Evolutionary conservation across 1,140 invertebrate genomes (phyloP).

Genomic region (Polyergus mexicanus): DNA sequence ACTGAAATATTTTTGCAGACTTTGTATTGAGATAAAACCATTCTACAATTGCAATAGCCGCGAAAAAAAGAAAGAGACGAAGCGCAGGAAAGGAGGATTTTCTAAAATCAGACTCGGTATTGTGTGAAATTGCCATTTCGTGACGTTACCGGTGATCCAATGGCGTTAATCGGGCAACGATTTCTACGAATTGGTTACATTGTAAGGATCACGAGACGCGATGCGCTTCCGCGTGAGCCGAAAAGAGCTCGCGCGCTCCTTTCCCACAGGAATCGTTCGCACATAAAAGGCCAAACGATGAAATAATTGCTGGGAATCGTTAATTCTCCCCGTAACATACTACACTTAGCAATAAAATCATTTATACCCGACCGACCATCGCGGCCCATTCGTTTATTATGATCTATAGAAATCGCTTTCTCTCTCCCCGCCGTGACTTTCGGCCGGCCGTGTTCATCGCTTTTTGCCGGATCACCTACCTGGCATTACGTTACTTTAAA

Average conservation of each 20-base stretch:
- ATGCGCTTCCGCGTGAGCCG: slow-evolving; percentile 45
- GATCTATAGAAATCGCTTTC: slow-evolving; percentile 72
- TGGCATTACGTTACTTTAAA: slow-evolving; percentile 56
- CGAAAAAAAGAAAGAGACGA: too few species aligned
- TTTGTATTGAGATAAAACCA: neutral
- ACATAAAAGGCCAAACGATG: slow-evolving; percentile 67
- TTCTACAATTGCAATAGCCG: neutral
- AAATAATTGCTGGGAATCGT: slow-evolving; percentile 68
- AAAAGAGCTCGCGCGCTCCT: slow-evolving; percentile 43
- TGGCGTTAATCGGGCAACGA: slow-evolving; percentile 34
- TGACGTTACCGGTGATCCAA: neutral
- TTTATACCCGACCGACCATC: slow-evolving; percentile 69
- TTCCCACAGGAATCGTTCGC: slow-evolving; percentile 73
- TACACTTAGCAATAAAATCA: slow-evolving; percentile 73
- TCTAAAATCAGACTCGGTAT: slow-evolving; percentile 9
- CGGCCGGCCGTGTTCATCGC: slow-evolving; percentile 37
- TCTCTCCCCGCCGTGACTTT: slow-evolving; percentile 59
- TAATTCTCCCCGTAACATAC: slow-evolving; percentile 67
- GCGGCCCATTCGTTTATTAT: slow-evolving; percentile 64
- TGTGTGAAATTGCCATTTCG: slow-evolving; percentile 15
- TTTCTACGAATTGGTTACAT: slow-evolving; percentile 59
- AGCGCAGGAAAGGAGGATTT: slow-evolving; percentile 14
- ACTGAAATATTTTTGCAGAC: too few species aligned
- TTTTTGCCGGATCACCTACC: slow-evolving; percentile 55
- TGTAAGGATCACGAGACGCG: slow-evolving; percentile 62